Evolutionary conservation across 1,140 invertebrate genomes (phyloP).

Genomic region (Drosophila athabasca): DNA sequence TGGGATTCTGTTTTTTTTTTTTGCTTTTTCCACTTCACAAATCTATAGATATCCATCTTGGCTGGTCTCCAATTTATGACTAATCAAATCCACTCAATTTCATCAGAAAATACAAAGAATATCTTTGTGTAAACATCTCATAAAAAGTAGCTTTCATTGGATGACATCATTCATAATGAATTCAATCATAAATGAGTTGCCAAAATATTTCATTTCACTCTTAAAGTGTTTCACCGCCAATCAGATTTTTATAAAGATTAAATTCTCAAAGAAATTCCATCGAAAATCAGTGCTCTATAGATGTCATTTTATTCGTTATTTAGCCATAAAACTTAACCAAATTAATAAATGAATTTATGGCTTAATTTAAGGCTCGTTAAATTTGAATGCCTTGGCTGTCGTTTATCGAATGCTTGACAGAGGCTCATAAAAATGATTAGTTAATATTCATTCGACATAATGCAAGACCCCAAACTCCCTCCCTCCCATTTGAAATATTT

Average conservation of each 20-base stretch:
- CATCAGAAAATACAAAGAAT: no score
- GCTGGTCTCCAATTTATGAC: no score
- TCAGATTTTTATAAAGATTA: no score
- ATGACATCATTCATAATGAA: no score
- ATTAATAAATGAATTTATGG: slow-evolving; percentile 26
- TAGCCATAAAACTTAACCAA: not conserved
- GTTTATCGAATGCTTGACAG: slow-evolving; percentile 6
- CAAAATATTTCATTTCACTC: slow-evolving; percentile 6
- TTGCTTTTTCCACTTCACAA: no score
- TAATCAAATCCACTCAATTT: no score
- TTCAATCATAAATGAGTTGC: no score
- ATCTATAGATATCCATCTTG: no score
- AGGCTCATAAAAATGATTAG: slow-evolving; percentile 27
- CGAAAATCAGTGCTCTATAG: slow-evolving; percentile 5
- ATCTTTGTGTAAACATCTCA: no score
- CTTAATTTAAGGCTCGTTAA: slow-evolving; percentile 31
- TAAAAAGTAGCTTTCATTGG: no score
- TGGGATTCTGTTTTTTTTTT: no score
- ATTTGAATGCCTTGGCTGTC: slow-evolving; percentile 16
- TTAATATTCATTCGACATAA: slow-evolving; percentile 35
- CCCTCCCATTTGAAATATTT: slow-evolving; percentile 36
- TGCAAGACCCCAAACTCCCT: not conserved
- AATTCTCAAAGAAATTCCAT: not conserved
- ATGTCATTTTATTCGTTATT: no score
- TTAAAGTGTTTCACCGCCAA: not conserved